Evolutionary conservation across 2,113 vertebrate species (phyloP).

Genomic region (Gymnogyps californianus): DNA sequence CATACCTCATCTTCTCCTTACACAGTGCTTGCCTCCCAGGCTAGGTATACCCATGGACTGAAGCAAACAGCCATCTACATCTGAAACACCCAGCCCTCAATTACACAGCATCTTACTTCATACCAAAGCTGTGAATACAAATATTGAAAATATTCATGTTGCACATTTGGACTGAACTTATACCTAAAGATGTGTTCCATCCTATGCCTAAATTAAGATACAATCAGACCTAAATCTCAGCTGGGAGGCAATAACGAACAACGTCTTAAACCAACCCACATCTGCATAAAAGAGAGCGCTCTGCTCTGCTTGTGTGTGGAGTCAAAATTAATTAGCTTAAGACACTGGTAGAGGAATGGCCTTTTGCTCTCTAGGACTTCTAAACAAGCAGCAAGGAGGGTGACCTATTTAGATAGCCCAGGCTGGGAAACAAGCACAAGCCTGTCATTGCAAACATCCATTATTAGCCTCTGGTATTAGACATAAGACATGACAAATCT

Average conservation of each 20-base stretch:
- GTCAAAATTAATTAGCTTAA: background rate
- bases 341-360: background rate
- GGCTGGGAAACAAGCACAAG: background rate
- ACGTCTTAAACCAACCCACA: accelerated
- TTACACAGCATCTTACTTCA: background rate
- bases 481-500: background rate
- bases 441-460: background rate
- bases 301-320: background rate
- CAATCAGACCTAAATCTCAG: background rate
- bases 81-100: background rate
- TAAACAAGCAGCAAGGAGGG: background rate
- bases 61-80: background rate
- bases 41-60: background rate
- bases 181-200: background rate
- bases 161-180: background rate
- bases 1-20: background rate
- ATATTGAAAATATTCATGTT: background rate
- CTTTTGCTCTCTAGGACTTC: background rate
- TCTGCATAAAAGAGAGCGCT: background rate
- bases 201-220: background rate
- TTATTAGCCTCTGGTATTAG: background rate
- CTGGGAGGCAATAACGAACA: background rate
- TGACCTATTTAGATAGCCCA: background rate
- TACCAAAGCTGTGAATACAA: background rate
- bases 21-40: background rate